Evolutionary conservation across 2,113 vertebrate species (phyloP).

Genomic region (Prunella himalayana): DNA sequence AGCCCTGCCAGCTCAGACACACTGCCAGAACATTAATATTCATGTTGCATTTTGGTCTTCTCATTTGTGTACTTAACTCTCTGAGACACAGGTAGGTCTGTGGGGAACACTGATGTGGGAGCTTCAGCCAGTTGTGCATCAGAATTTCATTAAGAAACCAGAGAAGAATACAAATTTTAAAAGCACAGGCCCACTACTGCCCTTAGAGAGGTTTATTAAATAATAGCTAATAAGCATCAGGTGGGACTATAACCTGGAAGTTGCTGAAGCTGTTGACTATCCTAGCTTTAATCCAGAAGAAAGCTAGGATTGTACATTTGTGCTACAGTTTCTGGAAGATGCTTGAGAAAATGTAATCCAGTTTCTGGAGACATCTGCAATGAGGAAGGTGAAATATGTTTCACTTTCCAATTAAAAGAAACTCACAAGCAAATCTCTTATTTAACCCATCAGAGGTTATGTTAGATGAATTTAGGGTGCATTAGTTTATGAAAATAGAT

Average conservation of each 20-base stretch:
- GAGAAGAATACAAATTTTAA: background rate
- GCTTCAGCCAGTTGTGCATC: background rate
- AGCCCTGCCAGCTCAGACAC: background rate
- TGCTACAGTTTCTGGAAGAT: background rate
- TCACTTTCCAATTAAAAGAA: background rate
- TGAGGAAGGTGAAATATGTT: background rate
- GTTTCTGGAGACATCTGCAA: background rate
- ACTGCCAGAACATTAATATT: slow-evolving; percentile 13
- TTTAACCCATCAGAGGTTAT: background rate
- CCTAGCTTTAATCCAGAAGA: background rate
- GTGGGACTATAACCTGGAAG: background rate
- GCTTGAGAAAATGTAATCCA: background rate
- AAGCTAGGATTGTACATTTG: background rate
- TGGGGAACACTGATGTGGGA: background rate
- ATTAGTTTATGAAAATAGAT: background rate
- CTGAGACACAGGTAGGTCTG: background rate
- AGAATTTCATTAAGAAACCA: background rate
- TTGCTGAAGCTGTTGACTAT: background rate
- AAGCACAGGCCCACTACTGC: background rate
- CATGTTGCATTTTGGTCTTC: background rate
- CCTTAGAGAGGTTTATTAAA: background rate
- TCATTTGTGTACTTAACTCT: slow-evolving; percentile 29
- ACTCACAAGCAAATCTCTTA: background rate
- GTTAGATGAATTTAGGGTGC: background rate
- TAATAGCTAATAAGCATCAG: background rate